Evolutionary conservation across 2,797 vertebrate genomes (phyloP).

Genomic region (Rhincodon typus): DNA sequence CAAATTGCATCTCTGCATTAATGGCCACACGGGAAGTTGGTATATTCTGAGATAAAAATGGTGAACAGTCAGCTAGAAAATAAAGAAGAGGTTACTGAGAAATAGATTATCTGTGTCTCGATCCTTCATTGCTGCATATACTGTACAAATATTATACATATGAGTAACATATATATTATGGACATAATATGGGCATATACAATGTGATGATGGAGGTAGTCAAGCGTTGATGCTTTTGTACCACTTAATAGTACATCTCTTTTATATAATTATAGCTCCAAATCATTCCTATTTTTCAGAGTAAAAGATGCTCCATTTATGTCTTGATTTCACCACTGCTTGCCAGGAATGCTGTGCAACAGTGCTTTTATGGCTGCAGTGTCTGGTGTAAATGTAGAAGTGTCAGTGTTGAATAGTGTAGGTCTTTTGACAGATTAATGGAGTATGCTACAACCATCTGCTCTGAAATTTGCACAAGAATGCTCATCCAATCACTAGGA

Average conservation of each 20-base stretch:
- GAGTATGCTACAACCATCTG: conserved; percentile 23
- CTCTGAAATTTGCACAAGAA: conserved; percentile 13
- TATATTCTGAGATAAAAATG: background rate
- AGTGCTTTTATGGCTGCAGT: background rate
- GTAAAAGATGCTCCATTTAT: conserved; percentile 23
- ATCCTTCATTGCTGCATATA: background rate
- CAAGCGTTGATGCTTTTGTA: no score
- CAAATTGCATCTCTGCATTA: background rate
- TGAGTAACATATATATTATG: no score
- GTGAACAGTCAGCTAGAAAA: background rate
- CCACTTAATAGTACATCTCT: background rate
- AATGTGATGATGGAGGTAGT: background rate
- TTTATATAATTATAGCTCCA: conserved; percentile 4
- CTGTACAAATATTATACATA: no score
- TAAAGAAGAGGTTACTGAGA: background rate
- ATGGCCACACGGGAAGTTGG: background rate
- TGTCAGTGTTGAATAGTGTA: conserved; percentile 2
- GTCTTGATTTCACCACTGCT: background rate
- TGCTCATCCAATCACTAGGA: background rate
- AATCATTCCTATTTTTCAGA: background rate
- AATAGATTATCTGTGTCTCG: background rate
- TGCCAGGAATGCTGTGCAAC: conserved; percentile 28
- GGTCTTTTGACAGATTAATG: conserved; percentile 27
- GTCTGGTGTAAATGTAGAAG: conserved; percentile 18
- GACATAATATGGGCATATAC: background rate